Base-by-base conservation (phyloP, 2,888 invertebrate genomes). In the Apantesis nais region DNA sequence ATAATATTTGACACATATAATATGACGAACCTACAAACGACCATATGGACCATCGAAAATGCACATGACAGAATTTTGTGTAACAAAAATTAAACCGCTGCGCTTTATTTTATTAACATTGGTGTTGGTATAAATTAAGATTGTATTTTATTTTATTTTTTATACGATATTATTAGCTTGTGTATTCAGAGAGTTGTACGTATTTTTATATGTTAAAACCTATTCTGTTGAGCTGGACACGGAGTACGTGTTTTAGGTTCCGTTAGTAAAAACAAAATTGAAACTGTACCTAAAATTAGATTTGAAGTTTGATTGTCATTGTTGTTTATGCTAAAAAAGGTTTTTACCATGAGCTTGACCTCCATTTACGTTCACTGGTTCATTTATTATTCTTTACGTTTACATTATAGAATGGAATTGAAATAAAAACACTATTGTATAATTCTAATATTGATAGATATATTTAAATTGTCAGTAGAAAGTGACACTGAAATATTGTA, bases 41-140 rank as follows among this genome's bases (percentile, higher is more conserved):
- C 90, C 92, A 85, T 80, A 83, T 85, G 93, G 94, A 94, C 94
- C 93, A 86, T 91, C 92, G 87, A 92, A 93, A 92, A 85, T 93
- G 90, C 94, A 94, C 94, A 93, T 93, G 90, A 90, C 92, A 89
- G 87, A 70, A 71, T 73, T 81, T 68, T 82, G 74, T 85, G 78
- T 84, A 83, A 78, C 78, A 81, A 80, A 68, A 55, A 81, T 76
- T 76, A 76, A 81, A 83, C 83, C 78, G 84, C 83, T 86, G 74
- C 60, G 81, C 81, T 81, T 85, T 85, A 79, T 84, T 55, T 79
- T 87, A 89, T 90, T 93, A 92, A 92, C 89, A 87, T 76, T 87
- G 92, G 92, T 93, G 93, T 88, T 90, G 94, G 93, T 90, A 83
- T 79, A 85, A 84, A 81, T 81, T 88, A 85, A 86, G 86, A 80